These are phyloP conservation scores for Nomada flava DNA, from an alignment of 2,888 invertebrate species.

Conservation along the genomic window DNA sequence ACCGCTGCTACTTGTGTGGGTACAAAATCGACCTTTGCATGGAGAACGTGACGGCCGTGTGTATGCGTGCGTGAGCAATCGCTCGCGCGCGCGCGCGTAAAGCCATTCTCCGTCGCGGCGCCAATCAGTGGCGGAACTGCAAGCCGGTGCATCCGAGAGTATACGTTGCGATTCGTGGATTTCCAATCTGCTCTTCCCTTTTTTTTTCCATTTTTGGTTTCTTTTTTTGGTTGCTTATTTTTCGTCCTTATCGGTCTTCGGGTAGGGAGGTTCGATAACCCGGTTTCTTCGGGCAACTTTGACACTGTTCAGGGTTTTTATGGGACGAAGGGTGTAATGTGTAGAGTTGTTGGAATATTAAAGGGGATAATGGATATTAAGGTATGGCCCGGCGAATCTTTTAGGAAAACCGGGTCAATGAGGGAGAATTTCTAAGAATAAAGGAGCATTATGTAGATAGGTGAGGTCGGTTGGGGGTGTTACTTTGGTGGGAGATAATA, in stretches of 20 bases:
- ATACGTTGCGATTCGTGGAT: conserved; percentile 42
- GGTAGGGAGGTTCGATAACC: too few relatives aligned
- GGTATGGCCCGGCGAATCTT: too few relatives aligned
- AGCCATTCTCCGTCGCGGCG: conserved; percentile 65
- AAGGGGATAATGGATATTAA: too few relatives aligned
- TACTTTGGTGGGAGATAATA: too few relatives aligned
- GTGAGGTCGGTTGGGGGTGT: too few relatives aligned
- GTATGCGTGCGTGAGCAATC: not conserved
- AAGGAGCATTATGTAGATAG: too few relatives aligned
- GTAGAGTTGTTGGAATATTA: too few relatives aligned
- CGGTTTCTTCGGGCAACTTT: not conserved
- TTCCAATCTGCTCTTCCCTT: conserved; percentile 45
- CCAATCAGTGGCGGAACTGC: conserved; percentile 70
- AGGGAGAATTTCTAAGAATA: too few relatives aligned
- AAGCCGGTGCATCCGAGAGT: conserved; percentile 69
- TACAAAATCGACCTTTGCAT: not conserved
- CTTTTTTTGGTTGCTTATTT: not conserved
- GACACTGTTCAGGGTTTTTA: too few relatives aligned
- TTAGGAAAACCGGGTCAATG: too few relatives aligned
- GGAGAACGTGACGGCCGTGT: not conserved
- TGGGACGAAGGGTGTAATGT: too few relatives aligned
- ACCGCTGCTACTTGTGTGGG: conserved; percentile 49
- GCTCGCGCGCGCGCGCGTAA: conserved; percentile 13
- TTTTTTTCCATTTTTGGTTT: not conserved
- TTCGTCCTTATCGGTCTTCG: too few relatives aligned